Base-by-base conservation (phyloP, 2,797 vertebrate genomes). In the Rhinatrema bivittatum region DNA sequence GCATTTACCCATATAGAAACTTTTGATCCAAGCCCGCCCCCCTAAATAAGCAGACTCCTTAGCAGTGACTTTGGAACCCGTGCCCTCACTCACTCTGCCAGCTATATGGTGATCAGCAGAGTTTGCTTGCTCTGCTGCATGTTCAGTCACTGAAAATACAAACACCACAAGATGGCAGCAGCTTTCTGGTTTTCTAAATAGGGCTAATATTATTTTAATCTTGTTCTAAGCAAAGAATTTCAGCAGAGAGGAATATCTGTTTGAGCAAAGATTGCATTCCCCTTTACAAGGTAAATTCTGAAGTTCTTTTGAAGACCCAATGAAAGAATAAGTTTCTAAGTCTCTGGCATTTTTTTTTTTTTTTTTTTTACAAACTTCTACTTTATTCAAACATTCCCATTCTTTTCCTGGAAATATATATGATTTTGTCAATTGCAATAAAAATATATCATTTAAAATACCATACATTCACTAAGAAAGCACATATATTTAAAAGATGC, bases 141-240 rank as follows among this genome's bases (percentile, higher is more conserved):
- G n/a, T n/a, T n/a, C n/a, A n/a, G n/a, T n/a, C n/a, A n/a, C n/a
- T 18, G 16, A 21, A 26, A 2, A 37, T 28, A 0, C 33, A 36
- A 1, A 0, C 20, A 50, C 84, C 89, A 82, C 79, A 52, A 89
- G 89, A 76, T 86, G 87, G 86, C 85, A 79, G 62, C 75, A 74
- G 59, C 18, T 5, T 24, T 66, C 65, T 56, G 51, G 57, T 37
- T 40, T 78, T 68, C 19, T 1, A 29, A 46, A 29, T 56, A 1
- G 20, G 29, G 3, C 2, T 53, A 26, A 10, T 54, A 50, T 39
- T 1, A 4, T 1, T 28, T 46, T 32, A 44, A 51, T 39, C 46
- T 67, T 56, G 53, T 30, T 52, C 32, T 5, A 2, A 60, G 39
- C 30, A 35, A 31, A 56, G 49, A 20, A 24, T 62, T 74, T 56